Base-by-base conservation (phyloP, 2,888 invertebrate species). In the Diabrotica balteata region DNA sequence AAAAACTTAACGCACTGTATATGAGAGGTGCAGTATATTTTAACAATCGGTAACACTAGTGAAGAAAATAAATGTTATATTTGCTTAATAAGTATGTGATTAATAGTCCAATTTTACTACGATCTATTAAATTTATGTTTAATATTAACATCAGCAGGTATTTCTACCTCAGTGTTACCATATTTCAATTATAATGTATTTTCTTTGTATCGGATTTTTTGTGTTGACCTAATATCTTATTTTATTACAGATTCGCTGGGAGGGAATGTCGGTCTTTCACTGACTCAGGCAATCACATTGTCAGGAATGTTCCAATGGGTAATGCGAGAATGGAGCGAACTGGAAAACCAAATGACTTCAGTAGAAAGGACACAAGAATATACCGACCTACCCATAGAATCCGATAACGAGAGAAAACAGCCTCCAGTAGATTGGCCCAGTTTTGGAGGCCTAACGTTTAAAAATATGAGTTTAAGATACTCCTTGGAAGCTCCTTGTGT, bases 331-430 rank as follows among this genome's bases (percentile, higher is more conserved):
- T 94, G 95, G 75, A 94, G 96, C 0, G 96, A 97, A 82, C 82
- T 94, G 7, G 93, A 82, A 80, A 95, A 94, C 79, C 92, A 91
- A 75, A 93, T 94, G 93, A 94, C 93, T 7, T 91, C 93, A 7
- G 96, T 97, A 0, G 97, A 97, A 84, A 88, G 96, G 81, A 87
- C 93, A 0, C 75, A 93, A 10, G 95, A 95, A 77, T 96, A 96
- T 80, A 88, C 90, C 0, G 87, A 89, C 55, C 86, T 95, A 43
- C 88, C 89, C 43, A 87, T 89, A 0, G 93, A 93, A 79, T 92
- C 91, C n/a, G 88, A 73, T 49, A 53, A 58, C 7, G 11, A 54
- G 1, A 86, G 86, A 43, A 89, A 89, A 79, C 88, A 89, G 76
- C 91, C 91, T 49, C 88, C 89, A n/a, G 85, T 87, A 11, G 85